Conservation (phyloP, 2,113 vertebrate genomes). For the Mesembrinibis cayennensis region DNA sequence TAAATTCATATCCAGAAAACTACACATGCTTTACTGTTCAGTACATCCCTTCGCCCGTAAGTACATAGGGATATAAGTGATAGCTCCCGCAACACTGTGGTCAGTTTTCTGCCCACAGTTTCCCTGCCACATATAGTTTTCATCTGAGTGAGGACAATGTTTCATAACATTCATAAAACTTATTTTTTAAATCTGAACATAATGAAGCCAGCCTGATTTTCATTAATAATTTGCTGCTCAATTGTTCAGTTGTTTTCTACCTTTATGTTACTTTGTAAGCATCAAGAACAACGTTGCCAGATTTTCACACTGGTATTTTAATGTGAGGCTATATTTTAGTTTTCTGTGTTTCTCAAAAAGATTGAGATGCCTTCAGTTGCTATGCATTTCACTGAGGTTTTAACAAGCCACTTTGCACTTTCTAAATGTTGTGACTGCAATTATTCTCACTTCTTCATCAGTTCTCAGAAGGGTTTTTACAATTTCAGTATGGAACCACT, state of each 20-base stretch:
- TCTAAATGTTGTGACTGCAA: slow-evolving; percentile 68
- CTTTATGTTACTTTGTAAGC: background rate
- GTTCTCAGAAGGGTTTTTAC: slow-evolving; percentile 36
- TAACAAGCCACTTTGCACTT: slow-evolving; percentile 59
- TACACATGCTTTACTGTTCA: background rate
- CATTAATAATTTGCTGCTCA: background rate
- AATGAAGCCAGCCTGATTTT: background rate
- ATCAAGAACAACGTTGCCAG: background rate
- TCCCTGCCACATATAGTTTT: background rate
- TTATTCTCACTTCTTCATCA: slow-evolving; percentile 62
- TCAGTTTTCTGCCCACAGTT: background rate
- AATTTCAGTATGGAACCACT: slow-evolving; percentile 29
- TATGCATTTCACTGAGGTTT: background rate
- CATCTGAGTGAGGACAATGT: background rate
- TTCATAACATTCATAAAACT: background rate
- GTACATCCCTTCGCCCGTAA: background rate
- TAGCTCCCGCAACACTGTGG: background rate
- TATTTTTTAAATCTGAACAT: background rate
- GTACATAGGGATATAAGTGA: fast-evolving
- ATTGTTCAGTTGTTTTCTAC: background rate
- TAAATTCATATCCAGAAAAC: background rate
- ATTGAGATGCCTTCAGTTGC: background rate
- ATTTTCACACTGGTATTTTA: background rate
- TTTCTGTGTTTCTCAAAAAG: background rate
- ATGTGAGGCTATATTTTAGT: background rate